Evolutionary conservation across 2,888 invertebrate genomes (phyloP), one percentile per base, ranked within the genome.

Genomic region (Idaea aversata): DNA sequence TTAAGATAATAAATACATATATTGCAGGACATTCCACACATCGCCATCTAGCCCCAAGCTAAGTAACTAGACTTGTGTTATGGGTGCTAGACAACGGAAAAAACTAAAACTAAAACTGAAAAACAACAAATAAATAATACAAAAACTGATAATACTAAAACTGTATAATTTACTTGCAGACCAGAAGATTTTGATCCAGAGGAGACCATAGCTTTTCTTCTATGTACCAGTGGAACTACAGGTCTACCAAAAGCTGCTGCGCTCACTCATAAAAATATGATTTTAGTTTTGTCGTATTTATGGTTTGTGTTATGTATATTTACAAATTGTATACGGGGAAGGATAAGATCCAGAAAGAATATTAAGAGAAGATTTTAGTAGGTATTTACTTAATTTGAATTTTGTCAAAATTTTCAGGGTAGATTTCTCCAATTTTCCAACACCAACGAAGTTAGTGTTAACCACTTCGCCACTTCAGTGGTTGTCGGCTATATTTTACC

Each of bases 401-500:
- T 25, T 25, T 3, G 25, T 3, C 25, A 25, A 25, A 61, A 59
- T n/a, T 72, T 70, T 0, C 72, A 86, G 87, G 83, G 63, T 67
- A n/a, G 70, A 72, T 62, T 79, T 67, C 62, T 72, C 68, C 0
- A 71, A 73, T 5, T 87, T 87, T 61, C 88, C 87, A 0, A 72
- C 76, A 0, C 87, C 87, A 4, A 79, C 80, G 0, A 70, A 70
- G 4, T 67, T 81, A 71, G 70, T 72, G 1, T 59, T 88, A 57
- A 65, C 86, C 4, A 73, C 75, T 0, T 78, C 88, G 3, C 85
- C 88, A 0, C 63, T 88, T 3, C 87, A 87, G 61, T 88, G 88
- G 88, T 47, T 87, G 62, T 82, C 87, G 0, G 82, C 84, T 25
- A 25, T 25, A 25, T 25, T 25, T 25, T 25, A 77, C 61, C 85